These are phyloP conservation scores for Charina bottae DNA, from an alignment of 2,113 vertebrate genomes.

Conservation along the genomic window DNA sequence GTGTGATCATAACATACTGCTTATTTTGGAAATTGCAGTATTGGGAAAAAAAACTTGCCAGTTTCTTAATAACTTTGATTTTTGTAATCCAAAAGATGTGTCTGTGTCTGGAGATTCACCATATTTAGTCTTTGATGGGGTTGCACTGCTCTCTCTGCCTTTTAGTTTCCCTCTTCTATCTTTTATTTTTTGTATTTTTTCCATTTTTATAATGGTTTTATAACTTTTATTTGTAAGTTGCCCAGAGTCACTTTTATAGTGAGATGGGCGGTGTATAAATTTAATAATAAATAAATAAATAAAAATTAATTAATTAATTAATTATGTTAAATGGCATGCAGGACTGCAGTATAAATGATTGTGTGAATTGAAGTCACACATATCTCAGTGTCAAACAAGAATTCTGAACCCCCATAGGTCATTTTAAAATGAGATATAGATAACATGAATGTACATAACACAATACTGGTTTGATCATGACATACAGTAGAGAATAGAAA, in stretches of 20 bases:
- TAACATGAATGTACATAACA: neutral
- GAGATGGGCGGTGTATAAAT: too few relatives aligned
- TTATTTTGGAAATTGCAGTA: neutral
- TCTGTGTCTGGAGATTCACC: too few relatives aligned
- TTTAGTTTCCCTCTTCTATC: too few relatives aligned
- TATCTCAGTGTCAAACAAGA: neutral
- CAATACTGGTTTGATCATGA: neutral
- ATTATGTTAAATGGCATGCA: neutral
- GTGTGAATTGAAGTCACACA: neutral
- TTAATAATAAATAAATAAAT: too few relatives aligned
- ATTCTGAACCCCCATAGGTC: neutral
- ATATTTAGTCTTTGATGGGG: too few relatives aligned
- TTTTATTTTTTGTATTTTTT: too few relatives aligned
- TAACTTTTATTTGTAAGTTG: too few relatives aligned
- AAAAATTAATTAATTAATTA: too few relatives aligned
- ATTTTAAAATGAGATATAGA: neutral
- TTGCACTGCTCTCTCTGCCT: too few relatives aligned
- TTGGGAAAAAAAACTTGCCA: neutral
- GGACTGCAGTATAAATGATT: neutral
- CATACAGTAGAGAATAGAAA: neutral
- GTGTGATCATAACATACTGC: neutral
- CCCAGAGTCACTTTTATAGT: too few relatives aligned
- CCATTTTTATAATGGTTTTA: too few relatives aligned
- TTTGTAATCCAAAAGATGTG: neutral
- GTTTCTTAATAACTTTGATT: neutral